A percentile compares a stretch with the other conserved stretches of the same genome.
Evolutionary conservation across 2,113 vertebrate genomes (phyloP).

Genomic region (Chlorodrepanis virens): DNA sequence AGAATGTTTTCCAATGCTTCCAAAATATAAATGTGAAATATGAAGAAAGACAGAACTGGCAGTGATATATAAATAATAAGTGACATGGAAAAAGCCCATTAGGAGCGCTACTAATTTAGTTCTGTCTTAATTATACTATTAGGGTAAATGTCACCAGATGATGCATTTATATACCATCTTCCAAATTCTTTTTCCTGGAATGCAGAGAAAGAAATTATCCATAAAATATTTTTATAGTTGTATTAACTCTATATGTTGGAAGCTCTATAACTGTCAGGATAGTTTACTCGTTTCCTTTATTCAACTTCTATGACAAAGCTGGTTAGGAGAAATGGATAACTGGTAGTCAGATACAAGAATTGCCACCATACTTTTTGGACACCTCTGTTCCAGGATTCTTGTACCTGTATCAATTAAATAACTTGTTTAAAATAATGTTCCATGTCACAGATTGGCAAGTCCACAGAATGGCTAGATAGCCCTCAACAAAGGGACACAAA

Average conservation of each 20-base stretch:
- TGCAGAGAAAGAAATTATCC: not conserved
- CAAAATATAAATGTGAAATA: slow-evolving; percentile 15
- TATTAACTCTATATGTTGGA: not conserved
- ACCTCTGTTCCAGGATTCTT: not conserved
- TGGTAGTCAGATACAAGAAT: not conserved
- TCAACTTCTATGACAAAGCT: not conserved
- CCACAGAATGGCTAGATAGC: not conserved
- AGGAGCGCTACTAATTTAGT: slow-evolving; percentile 23
- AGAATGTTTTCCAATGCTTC: not conserved
- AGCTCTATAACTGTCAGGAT: not conserved
- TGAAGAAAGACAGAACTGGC: not conserved
- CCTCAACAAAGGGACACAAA: not conserved
- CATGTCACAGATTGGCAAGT: not conserved
- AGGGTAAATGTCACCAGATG: slow-evolving; percentile 38
- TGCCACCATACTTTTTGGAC: not conserved
- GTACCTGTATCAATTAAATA: not conserved
- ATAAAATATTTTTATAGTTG: not conserved
- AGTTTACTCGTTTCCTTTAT: not conserved
- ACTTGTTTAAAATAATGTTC: not conserved
- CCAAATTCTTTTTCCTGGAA: not conserved
- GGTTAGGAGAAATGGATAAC: not conserved
- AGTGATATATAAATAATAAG: slow-evolving; percentile 12
- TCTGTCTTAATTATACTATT: slow-evolving; percentile 40
- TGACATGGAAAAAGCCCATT: slow-evolving; percentile 17
- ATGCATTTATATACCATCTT: not conserved